Evolutionary conservation across 2,888 invertebrate genomes (phyloP).

Genomic region (Lordiphosa andalusiaca): DNA sequence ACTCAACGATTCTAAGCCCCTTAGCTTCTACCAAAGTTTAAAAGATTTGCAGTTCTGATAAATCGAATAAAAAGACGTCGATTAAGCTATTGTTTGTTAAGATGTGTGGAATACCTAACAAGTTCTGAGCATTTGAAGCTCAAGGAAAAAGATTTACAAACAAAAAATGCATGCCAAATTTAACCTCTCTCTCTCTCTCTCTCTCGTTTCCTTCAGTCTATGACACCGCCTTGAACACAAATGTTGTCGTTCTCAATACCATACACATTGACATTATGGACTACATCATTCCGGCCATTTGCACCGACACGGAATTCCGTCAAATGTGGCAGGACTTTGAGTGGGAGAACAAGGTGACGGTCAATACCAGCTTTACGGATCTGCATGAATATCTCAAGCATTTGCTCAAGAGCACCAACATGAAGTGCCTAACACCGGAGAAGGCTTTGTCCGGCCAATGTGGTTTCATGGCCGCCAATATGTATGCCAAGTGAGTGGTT

Average conservation of each 20-base stretch:
- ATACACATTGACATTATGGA: conserved; percentile 99
- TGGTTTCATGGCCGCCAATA: conserved; percentile 99
- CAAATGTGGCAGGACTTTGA: conserved; percentile 99
- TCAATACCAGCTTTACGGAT: conserved; percentile 95
- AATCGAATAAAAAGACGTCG: too few relatives aligned
- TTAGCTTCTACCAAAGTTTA: too few relatives aligned
- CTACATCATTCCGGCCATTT: conserved; percentile 96
- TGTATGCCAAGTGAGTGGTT: conserved; percentile 89
- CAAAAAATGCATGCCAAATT: too few relatives aligned
- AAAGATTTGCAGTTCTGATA: too few relatives aligned
- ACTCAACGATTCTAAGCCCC: too few relatives aligned
- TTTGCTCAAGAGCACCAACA: conserved; percentile 96
- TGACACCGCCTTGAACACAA: conserved; percentile 89
- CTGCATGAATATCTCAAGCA: conserved; percentile 95
- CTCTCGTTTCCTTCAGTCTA: conserved; percentile 85
- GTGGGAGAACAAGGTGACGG: conserved; percentile 99
- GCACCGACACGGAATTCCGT: conserved; percentile 97
- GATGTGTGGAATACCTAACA: too few relatives aligned
- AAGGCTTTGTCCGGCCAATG: conserved; percentile 98
- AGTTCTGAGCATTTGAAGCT: too few relatives aligned
- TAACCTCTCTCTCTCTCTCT: too few relatives aligned
- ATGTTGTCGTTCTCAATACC: conserved; percentile 98
- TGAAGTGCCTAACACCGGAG: conserved; percentile 99
- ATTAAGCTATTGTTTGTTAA: too few relatives aligned
- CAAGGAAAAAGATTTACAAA: too few relatives aligned